Conservation (phyloP, 2,888 invertebrate species). For the Pseudococcus longispinus region DNA sequence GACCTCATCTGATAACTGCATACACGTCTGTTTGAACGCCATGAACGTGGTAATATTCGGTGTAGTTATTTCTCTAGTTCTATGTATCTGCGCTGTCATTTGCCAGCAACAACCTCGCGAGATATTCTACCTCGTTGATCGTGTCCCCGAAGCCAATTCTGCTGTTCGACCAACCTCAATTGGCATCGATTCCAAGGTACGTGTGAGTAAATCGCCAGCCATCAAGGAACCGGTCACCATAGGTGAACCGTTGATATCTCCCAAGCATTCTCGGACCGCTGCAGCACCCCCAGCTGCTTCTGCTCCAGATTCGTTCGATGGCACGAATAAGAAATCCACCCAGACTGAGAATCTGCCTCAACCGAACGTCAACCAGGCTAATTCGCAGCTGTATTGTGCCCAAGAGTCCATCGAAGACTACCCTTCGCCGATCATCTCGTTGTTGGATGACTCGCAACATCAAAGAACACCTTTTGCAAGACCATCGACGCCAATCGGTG, state of each 20-base stretch:
- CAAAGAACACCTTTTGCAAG: neutral
- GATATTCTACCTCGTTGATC: slow-evolving; percentile 49
- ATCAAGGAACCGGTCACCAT: neutral
- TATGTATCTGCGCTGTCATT: slow-evolving; percentile 33
- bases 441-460: neutral
- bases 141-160: neutral
- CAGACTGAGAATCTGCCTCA: neutral
- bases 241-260: neutral
- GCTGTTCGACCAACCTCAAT: neutral
- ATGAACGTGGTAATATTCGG: neutral
- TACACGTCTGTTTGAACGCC: neutral
- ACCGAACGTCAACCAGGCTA: neutral
- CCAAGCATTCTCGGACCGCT: neutral
- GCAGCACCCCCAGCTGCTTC: neutral
- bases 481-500: neutral
- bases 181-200: neutral
- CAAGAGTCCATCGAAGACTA: neutral
- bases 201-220: neutral
- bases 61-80: neutral
- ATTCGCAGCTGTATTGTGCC: neutral
- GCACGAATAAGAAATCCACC: neutral
- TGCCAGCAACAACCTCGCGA: slow-evolving; percentile 49
- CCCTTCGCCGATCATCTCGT: neutral
- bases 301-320: neutral
- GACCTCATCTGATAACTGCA: neutral